Evolutionary conservation across 2,113 vertebrate genomes (phyloP).

Genomic region (Lichenostomus cassidix): DNA sequence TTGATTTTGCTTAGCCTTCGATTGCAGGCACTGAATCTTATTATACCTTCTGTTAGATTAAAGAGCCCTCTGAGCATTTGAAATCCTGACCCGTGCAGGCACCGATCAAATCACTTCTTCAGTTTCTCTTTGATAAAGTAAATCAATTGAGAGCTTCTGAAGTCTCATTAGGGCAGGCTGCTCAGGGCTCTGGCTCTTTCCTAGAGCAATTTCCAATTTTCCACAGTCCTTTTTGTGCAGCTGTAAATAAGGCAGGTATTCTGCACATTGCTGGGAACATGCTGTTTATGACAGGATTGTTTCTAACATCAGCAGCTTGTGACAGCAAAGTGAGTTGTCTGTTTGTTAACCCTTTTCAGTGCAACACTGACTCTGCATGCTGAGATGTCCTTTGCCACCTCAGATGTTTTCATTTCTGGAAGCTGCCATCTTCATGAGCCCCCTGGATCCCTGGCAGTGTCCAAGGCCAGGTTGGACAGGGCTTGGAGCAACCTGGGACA

Average conservation of each 20-base stretch:
- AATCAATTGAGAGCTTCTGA: slow-evolving; percentile 13
- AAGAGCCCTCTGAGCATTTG: slow-evolving; percentile 39
- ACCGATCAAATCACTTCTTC: slow-evolving; percentile 52
- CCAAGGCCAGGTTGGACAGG: accelerated
- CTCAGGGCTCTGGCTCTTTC: background rate
- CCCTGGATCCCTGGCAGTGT: background rate
- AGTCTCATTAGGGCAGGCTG: background rate
- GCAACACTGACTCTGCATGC: background rate
- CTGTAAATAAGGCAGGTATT: slow-evolving; percentile 20
- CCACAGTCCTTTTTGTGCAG: background rate
- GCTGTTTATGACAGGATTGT: background rate
- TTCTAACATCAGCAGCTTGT: background rate
- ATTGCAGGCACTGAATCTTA: slow-evolving; percentile 15
- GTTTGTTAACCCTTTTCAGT: background rate
- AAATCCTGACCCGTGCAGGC: slow-evolving; percentile 24
- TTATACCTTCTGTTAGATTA: slow-evolving; percentile 45
- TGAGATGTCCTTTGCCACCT: background rate
- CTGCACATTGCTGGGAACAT: background rate
- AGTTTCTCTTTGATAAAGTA: slow-evolving; percentile 43
- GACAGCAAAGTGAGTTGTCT: background rate
- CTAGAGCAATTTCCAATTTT: background rate
- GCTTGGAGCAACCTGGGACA: accelerated
- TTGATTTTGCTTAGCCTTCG: background rate
- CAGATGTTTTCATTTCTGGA: background rate
- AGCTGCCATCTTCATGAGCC: background rate